Percentiles rank a stretch among this genome's conserved stretches.
These are phyloP conservation scores for Saccopteryx leptura DNA, from an alignment of 2,113 vertebrate genomes.

Conservation along the genomic window DNA sequence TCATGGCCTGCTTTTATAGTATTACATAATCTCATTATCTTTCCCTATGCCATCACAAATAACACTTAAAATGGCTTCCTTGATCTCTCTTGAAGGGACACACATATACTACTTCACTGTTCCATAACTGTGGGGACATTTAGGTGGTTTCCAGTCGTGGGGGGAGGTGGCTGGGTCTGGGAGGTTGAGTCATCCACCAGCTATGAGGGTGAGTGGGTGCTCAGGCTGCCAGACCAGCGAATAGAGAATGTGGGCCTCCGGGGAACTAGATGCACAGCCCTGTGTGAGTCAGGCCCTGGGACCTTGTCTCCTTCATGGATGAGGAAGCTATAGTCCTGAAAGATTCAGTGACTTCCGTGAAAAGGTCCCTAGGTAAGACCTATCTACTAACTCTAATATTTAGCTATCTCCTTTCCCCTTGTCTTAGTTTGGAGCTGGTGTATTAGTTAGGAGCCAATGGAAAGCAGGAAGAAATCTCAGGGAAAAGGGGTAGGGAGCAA, in stretches of 20 bases:
- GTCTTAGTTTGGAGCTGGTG: not conserved
- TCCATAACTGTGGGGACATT: not conserved
- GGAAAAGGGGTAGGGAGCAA: not conserved
- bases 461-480: not conserved
- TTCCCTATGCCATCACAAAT: not conserved
- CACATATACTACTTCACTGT: not conserved
- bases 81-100: not conserved
- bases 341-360: not conserved
- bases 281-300: not conserved
- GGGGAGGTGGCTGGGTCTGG: not conserved
- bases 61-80: not conserved
- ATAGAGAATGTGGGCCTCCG: not conserved
- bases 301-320: not conserved
- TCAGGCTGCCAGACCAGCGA: accelerated
- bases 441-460: not conserved
- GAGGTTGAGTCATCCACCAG: not conserved
- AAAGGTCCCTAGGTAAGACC: not conserved
- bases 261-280: not conserved
- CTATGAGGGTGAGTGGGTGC: not conserved
- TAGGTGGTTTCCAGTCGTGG: slow-evolving; percentile 54
- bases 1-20: not conserved
- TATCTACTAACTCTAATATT: not conserved
- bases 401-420: not conserved
- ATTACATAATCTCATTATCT: not conserved
- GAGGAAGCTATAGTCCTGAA: not conserved